Percentiles rank a stretch among this genome's conserved stretches.
Evolutionary conservation across 1,140 invertebrate genomes (phyloP).

Genomic region (Drosophila fuyamai): DNA sequence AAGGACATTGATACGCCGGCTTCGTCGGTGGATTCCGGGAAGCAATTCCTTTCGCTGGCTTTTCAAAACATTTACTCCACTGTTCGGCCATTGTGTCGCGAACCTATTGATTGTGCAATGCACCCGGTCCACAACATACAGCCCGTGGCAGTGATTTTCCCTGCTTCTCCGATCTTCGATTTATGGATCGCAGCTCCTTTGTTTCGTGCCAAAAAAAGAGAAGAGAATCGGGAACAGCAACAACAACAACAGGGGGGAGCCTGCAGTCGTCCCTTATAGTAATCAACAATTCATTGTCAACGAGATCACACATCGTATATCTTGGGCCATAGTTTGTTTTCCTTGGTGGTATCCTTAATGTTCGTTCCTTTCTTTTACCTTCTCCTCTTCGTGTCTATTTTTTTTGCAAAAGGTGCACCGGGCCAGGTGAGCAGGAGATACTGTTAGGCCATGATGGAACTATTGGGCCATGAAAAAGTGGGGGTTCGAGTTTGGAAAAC

Average conservation of each 20-base stretch:
- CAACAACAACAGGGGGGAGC: conserved; percentile 34
- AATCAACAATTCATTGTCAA: conserved; percentile 84
- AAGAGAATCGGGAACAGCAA: conserved; percentile 12
- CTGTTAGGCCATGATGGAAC: conserved; percentile 24
- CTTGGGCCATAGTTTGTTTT: conserved; percentile 70
- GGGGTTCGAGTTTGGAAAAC: not conserved
- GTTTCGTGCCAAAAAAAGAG: conserved; percentile 46
- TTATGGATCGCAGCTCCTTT: conserved; percentile 43
- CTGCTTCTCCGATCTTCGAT: conserved; percentile 36
- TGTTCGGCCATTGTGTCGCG: conserved; percentile 50
- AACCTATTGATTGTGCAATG: conserved; percentile 76
- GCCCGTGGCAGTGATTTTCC: conserved; percentile 84
- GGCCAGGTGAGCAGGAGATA: conserved; percentile 46
- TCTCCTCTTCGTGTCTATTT: conserved; percentile 12
- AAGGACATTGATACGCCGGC: conserved; percentile 77
- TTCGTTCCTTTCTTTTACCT: conserved; percentile 15
- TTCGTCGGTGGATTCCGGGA: conserved; percentile 66
- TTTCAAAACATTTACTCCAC: conserved; percentile 84
- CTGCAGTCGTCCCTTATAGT: conserved; percentile 37
- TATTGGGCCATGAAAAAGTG: not conserved
- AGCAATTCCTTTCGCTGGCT: conserved; percentile 84
- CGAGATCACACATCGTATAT: conserved; percentile 84
- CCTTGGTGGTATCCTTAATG: conserved; percentile 59
- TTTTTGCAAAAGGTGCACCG: conserved; percentile 75
- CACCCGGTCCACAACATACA: conserved; percentile 60